Evolutionary conservation across 2,113 vertebrate species (phyloP), one percentile per base, ranked within the genome.

Genomic region (Anser brachyrhynchus): DNA sequence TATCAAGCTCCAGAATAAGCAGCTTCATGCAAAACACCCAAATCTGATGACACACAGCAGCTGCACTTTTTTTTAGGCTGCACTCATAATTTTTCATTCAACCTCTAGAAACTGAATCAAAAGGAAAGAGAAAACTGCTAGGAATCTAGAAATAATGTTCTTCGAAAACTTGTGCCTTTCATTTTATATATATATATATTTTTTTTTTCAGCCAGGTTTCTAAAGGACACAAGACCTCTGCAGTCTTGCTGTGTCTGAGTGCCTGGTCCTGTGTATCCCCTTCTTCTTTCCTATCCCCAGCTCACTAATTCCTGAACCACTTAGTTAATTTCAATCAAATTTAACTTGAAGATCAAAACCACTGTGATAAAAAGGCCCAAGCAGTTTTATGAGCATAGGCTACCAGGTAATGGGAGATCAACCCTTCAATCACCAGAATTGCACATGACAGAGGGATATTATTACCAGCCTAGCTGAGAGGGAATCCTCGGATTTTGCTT

Each of bases 1-100:
- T 91, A 88, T 70, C 71, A 80, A 80, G 76, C n/a, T 85, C 31
- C 26, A 76, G 49, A 19, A 82, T 44, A 92, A 95, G 82, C 35
- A 78, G 15, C 39, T 62, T 66, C 21, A 83, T 55, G 31, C 51
- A 90, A 83, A 95, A 43, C 71, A 85, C 10, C 70, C 84, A 65
- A 35, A 79, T 84, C 54, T 51, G 49, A 92, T 69, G 62, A 66
- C 84, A 89, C 1, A 6, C 35, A 92, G 67, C 87, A 95, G 62
- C 81, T 92, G 81, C 62, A 89, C 29, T 70, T 71, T 58, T 93
- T n/a, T 95, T 85, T 16, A 74, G 55, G 37, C 9, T 1, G 31
- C 64, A 76, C 33, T 69, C 16, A 23, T 52, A 62, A 70, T 76
- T 87, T 92, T 79, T 94, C 20, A 51, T 87, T 95, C n/a, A 85